A percentile compares a stretch with the other conserved stretches of the same genome.
Conservation (phyloP, 2,113 vertebrate genomes). For the Onychostoma macrolepis region DNA sequence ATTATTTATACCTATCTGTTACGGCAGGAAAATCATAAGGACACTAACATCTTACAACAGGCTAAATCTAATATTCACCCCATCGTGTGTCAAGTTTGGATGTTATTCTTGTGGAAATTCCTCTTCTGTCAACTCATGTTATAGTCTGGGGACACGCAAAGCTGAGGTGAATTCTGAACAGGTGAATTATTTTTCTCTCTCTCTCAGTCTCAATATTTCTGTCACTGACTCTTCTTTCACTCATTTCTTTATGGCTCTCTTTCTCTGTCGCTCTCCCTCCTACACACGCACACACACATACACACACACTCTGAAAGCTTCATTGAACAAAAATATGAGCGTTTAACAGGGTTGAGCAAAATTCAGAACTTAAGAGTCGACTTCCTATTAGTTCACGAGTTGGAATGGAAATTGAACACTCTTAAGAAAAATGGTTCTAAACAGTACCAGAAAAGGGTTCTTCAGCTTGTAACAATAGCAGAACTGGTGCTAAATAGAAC, state of each 20-base stretch:
- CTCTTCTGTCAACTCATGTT: slow-evolving; percentile 52
- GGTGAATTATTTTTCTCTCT: slow-evolving; percentile 49
- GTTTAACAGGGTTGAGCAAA: neutral
- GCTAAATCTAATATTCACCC: slow-evolving; percentile 64
- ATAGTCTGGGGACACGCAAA: slow-evolving; percentile 11
- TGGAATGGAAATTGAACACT: neutral
- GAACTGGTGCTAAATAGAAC: no score
- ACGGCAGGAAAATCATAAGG: slow-evolving; percentile 61
- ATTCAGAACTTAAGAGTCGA: neutral
- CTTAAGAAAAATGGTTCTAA: no score
- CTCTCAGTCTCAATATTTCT: slow-evolving; percentile 26
- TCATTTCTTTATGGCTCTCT: no score
- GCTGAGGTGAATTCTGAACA: slow-evolving; percentile 54
- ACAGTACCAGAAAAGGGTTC: no score
- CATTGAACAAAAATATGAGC: neutral
- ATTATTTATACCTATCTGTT: slow-evolving; percentile 74
- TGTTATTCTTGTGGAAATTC: slow-evolving; percentile 60
- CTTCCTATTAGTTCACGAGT: neutral
- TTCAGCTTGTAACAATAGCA: no score
- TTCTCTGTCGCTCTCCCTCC: no score
- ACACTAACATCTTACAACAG: slow-evolving; percentile 64
- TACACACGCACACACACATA: neutral
- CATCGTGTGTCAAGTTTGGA: slow-evolving; percentile 55
- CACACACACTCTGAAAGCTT: neutral
- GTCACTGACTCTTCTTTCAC: slow-evolving; percentile 9